Conservation (phyloP, 2,797 vertebrate species). For the Dermochelys coriacea region DNA sequence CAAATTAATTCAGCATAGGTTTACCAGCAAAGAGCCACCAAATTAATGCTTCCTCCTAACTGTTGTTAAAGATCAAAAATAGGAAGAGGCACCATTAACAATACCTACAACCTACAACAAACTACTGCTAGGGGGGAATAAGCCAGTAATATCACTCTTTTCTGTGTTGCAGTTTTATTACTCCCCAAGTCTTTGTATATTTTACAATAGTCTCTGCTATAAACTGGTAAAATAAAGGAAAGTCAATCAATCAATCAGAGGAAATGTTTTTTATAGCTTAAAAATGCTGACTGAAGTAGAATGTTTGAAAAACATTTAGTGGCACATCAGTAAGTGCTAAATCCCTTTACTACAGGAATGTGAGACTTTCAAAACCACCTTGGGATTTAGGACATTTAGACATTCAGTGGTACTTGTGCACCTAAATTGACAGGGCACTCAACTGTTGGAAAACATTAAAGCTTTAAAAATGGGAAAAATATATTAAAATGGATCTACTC, state of each 20-base stretch:
- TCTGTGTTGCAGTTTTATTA: neutral
- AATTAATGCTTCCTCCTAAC: neutral
- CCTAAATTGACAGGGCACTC: neutral
- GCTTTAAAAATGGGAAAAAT: neutral
- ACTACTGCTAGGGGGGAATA: neutral
- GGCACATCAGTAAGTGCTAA: neutral
- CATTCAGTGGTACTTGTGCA: neutral
- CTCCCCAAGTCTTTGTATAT: neutral
- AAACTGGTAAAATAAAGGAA: neutral
- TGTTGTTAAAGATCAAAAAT: slow-evolving; percentile 26
- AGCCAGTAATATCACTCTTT: neutral
- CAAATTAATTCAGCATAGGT: slow-evolving; percentile 13
- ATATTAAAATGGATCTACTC: neutral
- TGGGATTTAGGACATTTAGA: neutral
- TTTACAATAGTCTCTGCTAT: neutral
- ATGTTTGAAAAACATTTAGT: neutral
- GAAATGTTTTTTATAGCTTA: neutral
- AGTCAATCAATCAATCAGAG: neutral
- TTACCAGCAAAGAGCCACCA: neutral
- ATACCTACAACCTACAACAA: neutral
- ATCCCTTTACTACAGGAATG: neutral
- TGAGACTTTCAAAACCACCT: neutral
- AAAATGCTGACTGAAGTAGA: neutral
- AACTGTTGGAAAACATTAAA: neutral
- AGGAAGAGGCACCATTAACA: neutral